Conservation (phyloP, 2,797 vertebrate genomes). For the Coregonus suidteri region DNA sequence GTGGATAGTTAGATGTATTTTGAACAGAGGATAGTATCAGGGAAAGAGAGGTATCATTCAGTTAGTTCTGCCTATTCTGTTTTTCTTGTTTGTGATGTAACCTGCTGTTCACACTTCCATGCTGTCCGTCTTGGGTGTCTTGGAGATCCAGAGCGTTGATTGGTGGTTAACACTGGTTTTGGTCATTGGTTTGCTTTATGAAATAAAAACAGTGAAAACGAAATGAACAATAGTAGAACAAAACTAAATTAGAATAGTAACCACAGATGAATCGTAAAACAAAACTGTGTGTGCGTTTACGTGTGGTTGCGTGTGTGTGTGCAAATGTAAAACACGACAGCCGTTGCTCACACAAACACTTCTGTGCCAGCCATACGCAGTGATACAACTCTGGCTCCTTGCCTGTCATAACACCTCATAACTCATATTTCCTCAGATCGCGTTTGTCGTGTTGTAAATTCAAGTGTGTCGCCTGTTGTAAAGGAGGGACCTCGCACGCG, state of each 20-base stretch:
- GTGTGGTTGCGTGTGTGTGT: neutral
- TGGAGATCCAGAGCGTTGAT: slow-evolving; percentile 93
- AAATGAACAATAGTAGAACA: neutral
- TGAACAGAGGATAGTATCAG: too few species aligned
- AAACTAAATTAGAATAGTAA: neutral
- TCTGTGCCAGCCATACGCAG: neutral
- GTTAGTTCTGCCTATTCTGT: neutral
- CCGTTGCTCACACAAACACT: neutral
- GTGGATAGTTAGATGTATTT: neutral
- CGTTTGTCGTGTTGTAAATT: slow-evolving; percentile 14
- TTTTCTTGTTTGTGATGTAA: slow-evolving; percentile 25
- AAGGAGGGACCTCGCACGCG: slow-evolving; percentile 30
- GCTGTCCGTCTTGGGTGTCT: slow-evolving; percentile 80
- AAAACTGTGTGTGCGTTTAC: too few species aligned
- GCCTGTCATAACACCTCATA: neutral
- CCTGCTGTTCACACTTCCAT: slow-evolving; percentile 82
- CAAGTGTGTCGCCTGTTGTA: slow-evolving; percentile 26
- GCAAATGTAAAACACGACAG: too few species aligned
- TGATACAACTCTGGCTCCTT: neutral
- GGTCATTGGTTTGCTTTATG: slow-evolving; percentile 83
- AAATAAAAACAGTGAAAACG: slow-evolving; percentile 35
- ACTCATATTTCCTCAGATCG: slow-evolving; percentile 8
- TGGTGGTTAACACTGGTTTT: slow-evolving; percentile 85
- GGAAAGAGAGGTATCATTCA: neutral
- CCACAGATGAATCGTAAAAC: neutral